Base-by-base conservation (phyloP, 2,888 invertebrate species). In the Hypsopygia costalis region DNA sequence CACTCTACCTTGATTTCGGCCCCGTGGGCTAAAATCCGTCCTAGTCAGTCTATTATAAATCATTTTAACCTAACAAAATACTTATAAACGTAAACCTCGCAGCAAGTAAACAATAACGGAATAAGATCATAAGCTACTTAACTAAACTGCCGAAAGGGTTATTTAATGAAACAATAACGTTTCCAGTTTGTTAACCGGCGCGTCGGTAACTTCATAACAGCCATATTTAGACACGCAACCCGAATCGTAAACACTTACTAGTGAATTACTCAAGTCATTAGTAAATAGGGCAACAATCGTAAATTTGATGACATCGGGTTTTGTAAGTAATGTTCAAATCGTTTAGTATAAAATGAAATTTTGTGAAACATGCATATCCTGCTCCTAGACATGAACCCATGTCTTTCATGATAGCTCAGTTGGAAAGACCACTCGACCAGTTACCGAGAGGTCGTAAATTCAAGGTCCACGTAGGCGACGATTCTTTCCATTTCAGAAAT, bases 251-350 rank as follows among this genome's bases (percentile, higher is more conserved):
- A 58, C 52, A 44, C 50, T 52, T 51, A 49, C 44, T 39, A 16
- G 55, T 54, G 61, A 61, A 59, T 52, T 52, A 41, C 50, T 46
- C 53, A 62, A 60, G 51, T 56, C 55, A 58, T 62, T 62, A 63
- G 53, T 42, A 43, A 56, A 49, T 49, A 44, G 51, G 51, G 44
- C 25, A 44, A 34, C 33, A 33, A 43, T 46, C 51, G 46, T 46
- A 51, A 46, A 51, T 41, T 9, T 33, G 42, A 43, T 47, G 50
- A 47, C 47, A 45, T 43, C 40, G 42, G 46, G 47, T 43, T 22
- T 41, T 50, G 43, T 27, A 22, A 10, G 29, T 6, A 34, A 31
- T 34, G 34, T 31, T 12, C 16, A 16, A 34, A 28, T 37, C 31
- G 36, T 28, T 5, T 20, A 32, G 29, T 11, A 8, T 36, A 10